Percentiles rank a stretch among this genome's conserved stretches.
Evolutionary conservation across 2,888 invertebrate species (phyloP).

Genomic region (Diloba caeruleocephala): DNA sequence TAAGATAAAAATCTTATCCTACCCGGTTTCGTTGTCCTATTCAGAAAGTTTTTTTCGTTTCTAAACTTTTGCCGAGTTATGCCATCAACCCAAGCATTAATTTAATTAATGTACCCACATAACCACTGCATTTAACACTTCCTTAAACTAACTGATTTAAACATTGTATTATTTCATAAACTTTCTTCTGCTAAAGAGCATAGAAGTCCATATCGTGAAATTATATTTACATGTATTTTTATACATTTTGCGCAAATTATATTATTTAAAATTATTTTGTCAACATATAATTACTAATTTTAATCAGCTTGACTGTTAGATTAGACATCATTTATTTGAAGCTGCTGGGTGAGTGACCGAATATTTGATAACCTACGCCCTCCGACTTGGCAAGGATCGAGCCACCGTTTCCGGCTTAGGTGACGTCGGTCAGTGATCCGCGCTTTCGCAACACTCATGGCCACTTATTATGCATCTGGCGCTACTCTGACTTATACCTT

Average conservation of each 20-base stretch:
- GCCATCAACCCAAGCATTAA: constrained; percentile 10
- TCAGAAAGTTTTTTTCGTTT: neutral
- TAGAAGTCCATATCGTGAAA: constrained; percentile 7
- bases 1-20: too few species aligned
- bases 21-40: neutral
- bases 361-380: constrained; percentile 49
- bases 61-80: constrained; percentile 7
- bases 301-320: constrained; percentile 24
- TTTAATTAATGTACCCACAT: constrained; percentile 28
- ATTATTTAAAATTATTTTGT: constrained; percentile 23
- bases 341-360: constrained; percentile 44
- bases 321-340: constrained; percentile 26
- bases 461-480: constrained; percentile 30
- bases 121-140: constrained; percentile 27
- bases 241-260: constrained; percentile 5
- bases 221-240: too few species aligned
- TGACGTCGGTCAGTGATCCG: constrained; percentile 44
- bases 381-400: constrained; percentile 36
- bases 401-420: constrained; percentile 25
- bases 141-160: neutral
- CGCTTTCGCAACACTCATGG: constrained; percentile 14
- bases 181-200: neutral
- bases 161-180: constrained; percentile 1
- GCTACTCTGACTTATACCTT: constrained; percentile 11
- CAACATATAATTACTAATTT: constrained; percentile 21